phyloP scores from a whole-genome alignment of 1,140 invertebrate species.

The Berghia stephanieae region DNA sequence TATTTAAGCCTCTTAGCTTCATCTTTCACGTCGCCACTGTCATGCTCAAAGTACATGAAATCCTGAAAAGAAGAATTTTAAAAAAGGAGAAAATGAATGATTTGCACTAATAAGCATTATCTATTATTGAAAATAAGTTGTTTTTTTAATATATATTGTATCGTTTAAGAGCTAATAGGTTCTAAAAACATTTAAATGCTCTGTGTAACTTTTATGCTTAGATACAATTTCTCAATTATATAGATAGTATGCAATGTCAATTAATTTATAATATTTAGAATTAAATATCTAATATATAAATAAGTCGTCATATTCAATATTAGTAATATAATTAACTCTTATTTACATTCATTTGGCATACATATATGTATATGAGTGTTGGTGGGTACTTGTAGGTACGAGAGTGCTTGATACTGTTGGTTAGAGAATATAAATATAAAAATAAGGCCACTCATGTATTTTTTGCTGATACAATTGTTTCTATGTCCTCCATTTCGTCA shows the following conservation, averaged over 20 bases:
- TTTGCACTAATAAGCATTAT: not conserved
- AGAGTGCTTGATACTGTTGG: too few species aligned
- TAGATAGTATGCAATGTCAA: not conserved
- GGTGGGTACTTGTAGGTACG: too few species aligned
- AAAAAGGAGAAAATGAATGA: not conserved
- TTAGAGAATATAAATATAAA: too few species aligned
- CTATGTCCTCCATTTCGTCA: too few species aligned
- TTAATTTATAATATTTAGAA: too few species aligned
- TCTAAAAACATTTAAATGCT: not conserved
- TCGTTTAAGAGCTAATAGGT: not conserved
- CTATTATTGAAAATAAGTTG: not conserved
- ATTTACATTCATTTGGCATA: too few species aligned
- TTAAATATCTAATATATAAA: too few species aligned
- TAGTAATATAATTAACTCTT: too few species aligned
- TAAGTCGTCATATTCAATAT: too few species aligned
- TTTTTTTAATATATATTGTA: not conserved
- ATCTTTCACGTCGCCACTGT: constrained; percentile 36
- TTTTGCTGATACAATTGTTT: too few species aligned
- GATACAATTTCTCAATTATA: not conserved
- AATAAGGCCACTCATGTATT: too few species aligned
- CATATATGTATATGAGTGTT: too few species aligned
- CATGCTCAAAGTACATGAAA: constrained; percentile 44
- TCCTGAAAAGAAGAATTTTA: constrained; percentile 31
- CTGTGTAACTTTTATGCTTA: not conserved
- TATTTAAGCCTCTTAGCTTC: constrained; percentile 32